These are phyloP conservation scores for Coracias cyanogaster DNA, from an alignment of 2,797 vertebrate genomes.

Conservation along the genomic window DNA sequence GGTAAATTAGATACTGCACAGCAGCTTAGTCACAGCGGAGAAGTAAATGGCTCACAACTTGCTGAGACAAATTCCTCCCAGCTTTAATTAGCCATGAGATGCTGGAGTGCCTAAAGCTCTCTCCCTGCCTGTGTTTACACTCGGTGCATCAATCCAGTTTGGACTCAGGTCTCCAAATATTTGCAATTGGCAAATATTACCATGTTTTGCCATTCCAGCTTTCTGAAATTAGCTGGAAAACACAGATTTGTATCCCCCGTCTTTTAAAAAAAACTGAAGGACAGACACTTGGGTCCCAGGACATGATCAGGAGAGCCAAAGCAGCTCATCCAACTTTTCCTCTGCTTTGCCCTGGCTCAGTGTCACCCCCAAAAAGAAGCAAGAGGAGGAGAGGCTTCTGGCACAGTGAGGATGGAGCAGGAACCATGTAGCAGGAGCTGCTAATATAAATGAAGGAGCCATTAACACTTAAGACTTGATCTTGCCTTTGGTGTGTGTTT, in stretches of 20 bases:
- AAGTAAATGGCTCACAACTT: conserved; percentile 38
- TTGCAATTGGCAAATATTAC: conserved; percentile 33
- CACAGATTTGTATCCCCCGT: neutral
- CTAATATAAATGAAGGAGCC: neutral
- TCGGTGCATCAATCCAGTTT: neutral
- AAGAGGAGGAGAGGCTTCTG: neutral
- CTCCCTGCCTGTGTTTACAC: neutral
- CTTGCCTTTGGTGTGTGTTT: neutral
- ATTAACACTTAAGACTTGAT: neutral
- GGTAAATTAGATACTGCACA: neutral
- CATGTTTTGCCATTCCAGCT: neutral
- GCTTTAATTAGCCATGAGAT: conserved; percentile 38
- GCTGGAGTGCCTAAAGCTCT: neutral
- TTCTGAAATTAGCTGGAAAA: conserved; percentile 13
- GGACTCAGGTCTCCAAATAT: conserved; percentile 32
- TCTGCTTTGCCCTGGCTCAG: neutral
- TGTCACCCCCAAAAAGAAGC: neutral
- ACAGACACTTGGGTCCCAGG: neutral
- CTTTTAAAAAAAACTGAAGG: neutral
- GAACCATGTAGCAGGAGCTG: neutral
- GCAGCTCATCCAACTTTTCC: neutral
- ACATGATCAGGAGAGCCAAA: neutral
- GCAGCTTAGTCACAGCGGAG: conserved; percentile 6
- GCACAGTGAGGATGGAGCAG: neutral
- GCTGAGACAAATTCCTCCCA: conserved; percentile 51